Conservation (phyloP, 2,888 invertebrate genomes). For the Amphimallon solstitiale region DNA sequence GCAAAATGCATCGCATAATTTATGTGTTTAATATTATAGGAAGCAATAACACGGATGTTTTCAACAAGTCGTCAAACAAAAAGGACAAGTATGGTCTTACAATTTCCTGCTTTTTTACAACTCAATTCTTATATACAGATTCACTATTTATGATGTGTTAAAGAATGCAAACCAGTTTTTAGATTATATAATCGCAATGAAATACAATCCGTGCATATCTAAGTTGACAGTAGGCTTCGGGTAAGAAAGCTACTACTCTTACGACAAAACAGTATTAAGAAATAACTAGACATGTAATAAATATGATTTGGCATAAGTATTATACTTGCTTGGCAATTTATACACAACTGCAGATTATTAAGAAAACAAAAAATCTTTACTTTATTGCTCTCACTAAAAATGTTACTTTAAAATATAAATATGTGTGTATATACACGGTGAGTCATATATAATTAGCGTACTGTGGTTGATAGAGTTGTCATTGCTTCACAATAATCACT, state of each 20-base stretch:
- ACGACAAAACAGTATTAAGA: constrained; percentile 7
- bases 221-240: constrained; percentile 35
- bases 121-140: constrained; percentile 30
- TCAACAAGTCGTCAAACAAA: constrained; percentile 20
- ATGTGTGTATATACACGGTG: no score
- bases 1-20: not conserved
- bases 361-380: no score
- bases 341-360: constrained; percentile 1
- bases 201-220: constrained; percentile 23
- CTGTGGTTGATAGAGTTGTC: no score
- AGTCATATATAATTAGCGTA: no score
- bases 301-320: constrained; percentile 31
- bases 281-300: constrained; percentile 16
- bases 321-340: constrained; percentile 16
- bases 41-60: constrained; percentile 14
- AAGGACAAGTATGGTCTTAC: not conserved
- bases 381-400: no score
- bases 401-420: no score
- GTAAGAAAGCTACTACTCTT: constrained; percentile 32
- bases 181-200: constrained; percentile 31
- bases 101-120: constrained; percentile 19
- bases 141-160: constrained; percentile 13
- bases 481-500: no score
- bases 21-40: not conserved
- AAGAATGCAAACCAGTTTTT: constrained; percentile 32